These are phyloP conservation scores for Agonum fuliginosum DNA, from an alignment of 2,888 invertebrate genomes.

Conservation along the genomic window DNA sequence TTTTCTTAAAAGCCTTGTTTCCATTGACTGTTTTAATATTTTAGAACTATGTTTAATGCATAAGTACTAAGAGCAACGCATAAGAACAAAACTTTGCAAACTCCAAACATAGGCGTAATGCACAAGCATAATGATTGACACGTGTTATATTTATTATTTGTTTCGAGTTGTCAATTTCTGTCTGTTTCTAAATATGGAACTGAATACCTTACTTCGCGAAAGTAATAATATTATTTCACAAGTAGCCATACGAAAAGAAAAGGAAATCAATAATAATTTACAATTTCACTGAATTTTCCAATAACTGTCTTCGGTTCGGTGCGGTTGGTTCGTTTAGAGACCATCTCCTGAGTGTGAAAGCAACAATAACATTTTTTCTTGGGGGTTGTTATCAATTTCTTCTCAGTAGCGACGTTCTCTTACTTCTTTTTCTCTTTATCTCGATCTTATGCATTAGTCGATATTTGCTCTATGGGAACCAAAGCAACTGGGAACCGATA, in stretches of 20 bases:
- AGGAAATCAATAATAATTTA: conserved; percentile 17
- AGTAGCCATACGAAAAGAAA: not conserved
- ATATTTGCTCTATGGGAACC: conserved; percentile 50
- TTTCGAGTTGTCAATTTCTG: too few species aligned
- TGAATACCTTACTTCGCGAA: not conserved
- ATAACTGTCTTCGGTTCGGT: too few species aligned
- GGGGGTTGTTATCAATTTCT: conserved; percentile 14
- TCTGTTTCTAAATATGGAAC: too few species aligned
- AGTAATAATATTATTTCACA: not conserved
- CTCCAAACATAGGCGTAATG: too few species aligned
- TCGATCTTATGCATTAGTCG: conserved; percentile 40
- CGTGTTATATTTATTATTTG: too few species aligned
- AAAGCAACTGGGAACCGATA: conserved; percentile 43
- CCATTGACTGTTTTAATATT: too few species aligned
- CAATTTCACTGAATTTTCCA: conserved; percentile 1
- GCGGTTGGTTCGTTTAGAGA: too few species aligned
- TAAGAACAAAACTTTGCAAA: too few species aligned
- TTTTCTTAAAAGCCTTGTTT: too few species aligned
- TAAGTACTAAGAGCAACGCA: too few species aligned
- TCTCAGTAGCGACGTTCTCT: not conserved
- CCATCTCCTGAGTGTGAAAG: conserved; percentile 9
- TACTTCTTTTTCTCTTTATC: not conserved
- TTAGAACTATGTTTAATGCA: too few species aligned
- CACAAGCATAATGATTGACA: too few species aligned
- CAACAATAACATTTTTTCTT: conserved; percentile 30